phyloP scores from a whole-genome alignment of 2,888 invertebrate species.

The Lithophane ornitopus region DNA sequence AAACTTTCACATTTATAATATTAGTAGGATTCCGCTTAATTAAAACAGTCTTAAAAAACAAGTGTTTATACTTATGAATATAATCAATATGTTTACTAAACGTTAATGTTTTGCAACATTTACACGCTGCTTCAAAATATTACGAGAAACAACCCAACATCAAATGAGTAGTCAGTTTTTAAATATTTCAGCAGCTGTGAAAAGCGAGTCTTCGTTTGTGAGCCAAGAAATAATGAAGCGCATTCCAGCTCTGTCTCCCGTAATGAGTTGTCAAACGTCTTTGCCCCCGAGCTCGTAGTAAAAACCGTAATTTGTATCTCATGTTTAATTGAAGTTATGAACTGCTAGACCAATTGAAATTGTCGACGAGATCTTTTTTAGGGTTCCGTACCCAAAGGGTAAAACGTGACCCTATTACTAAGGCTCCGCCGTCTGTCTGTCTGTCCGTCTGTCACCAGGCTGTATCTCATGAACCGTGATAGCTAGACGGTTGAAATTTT shows the following conservation, averaged over 20 bases:
- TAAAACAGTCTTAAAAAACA: too few relatives aligned
- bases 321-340: conserved; percentile 53
- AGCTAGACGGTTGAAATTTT: too few relatives aligned
- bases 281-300: conserved; percentile 36
- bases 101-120: neutral
- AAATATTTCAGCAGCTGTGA: conserved; percentile 71
- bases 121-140: neutral
- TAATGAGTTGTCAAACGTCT: conserved; percentile 81
- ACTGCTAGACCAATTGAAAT: conserved; percentile 40
- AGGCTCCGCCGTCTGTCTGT: too few relatives aligned
- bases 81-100: neutral
- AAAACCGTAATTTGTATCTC: conserved; percentile 56
- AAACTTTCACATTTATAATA: too few relatives aligned
- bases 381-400: too few relatives aligned
- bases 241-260: conserved; percentile 73
- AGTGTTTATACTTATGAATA: neutral
- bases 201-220: conserved; percentile 70
- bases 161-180: conserved; percentile 57
- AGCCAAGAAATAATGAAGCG: conserved; percentile 78
- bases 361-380: neutral
- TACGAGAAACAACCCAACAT: conserved; percentile 39
- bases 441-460: too few relatives aligned
- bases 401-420: too few relatives aligned
- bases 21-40: too few relatives aligned
- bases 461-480: too few relatives aligned